Conservation (phyloP, 2,113 vertebrate genomes). For the Bubo blakistoni region DNA sequence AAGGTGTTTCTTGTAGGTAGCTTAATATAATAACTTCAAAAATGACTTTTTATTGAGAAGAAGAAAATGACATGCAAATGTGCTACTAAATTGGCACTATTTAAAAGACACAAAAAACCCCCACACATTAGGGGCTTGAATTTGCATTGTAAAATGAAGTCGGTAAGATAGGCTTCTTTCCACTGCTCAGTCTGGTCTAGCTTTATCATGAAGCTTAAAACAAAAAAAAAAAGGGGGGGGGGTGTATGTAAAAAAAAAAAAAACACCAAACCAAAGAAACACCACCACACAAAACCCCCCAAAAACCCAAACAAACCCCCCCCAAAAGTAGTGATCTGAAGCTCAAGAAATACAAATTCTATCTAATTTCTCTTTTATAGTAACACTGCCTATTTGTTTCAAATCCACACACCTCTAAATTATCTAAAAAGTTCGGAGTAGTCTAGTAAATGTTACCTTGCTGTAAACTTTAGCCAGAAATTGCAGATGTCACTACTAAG, state of each 20-base stretch:
- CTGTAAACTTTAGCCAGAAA: not conserved
- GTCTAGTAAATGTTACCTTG: not conserved
- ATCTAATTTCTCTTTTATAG: not conserved
- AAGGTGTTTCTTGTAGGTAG: not conserved
- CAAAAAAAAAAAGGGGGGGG: accelerated
- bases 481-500: not conserved
- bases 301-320: no score
- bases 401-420: not conserved
- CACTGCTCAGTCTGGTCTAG: not conserved
- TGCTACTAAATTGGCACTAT: not conserved
- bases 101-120: not conserved
- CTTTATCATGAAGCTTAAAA: not conserved
- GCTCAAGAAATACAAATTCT: not conserved
- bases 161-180: not conserved
- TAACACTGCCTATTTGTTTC: not conserved
- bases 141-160: not conserved
- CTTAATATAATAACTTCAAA: not conserved
- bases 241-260: not conserved
- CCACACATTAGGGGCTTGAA: not conserved
- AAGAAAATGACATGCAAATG: not conserved
- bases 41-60: not conserved
- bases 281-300: no score
- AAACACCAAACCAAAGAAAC: no score
- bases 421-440: not conserved
- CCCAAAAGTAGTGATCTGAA: not conserved